These are phyloP conservation scores for Polyommatus icarus DNA, from an alignment of 2,888 invertebrate species.

Conservation along the genomic window DNA sequence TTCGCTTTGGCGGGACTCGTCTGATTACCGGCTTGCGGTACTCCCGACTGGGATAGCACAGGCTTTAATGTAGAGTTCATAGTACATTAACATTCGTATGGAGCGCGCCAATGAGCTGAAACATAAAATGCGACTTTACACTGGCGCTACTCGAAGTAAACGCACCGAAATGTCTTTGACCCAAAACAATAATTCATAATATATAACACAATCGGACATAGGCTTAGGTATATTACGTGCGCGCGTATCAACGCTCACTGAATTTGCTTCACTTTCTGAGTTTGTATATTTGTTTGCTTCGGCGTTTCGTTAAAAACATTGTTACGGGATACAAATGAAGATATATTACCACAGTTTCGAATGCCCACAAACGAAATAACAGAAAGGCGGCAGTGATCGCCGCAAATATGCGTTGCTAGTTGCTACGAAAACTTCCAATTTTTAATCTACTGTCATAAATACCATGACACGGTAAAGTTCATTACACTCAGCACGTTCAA, in stretches of 20 bases:
- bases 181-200: slow-evolving; percentile 74
- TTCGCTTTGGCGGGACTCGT: slow-evolving; percentile 71
- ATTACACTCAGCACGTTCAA: neutral
- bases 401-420: slow-evolving; percentile 75
- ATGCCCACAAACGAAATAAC: slow-evolving; percentile 59
- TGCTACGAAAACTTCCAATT: slow-evolving; percentile 66
- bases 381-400: slow-evolving; percentile 61
- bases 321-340: slow-evolving; percentile 50
- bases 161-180: slow-evolving; percentile 71
- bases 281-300: slow-evolving; percentile 41
- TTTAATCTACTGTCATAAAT: slow-evolving; percentile 59
- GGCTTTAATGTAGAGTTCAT: slow-evolving; percentile 84
- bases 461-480: slow-evolving; percentile 37
- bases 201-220: slow-evolving; percentile 53
- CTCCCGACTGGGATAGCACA: slow-evolving; percentile 76
- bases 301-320: neutral
- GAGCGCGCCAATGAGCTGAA: slow-evolving; percentile 59
- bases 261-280: slow-evolving; percentile 52
- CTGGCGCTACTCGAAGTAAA: slow-evolving; percentile 60
- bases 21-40: slow-evolving; percentile 69
- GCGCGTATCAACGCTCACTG: slow-evolving; percentile 68
- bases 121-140: slow-evolving; percentile 62
- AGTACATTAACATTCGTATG: slow-evolving; percentile 56
- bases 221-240: slow-evolving; percentile 56
- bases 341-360: slow-evolving; percentile 65